phyloP scores from a whole-genome alignment of 1,140 invertebrate species.

The Globodera rostochiensis region DNA sequence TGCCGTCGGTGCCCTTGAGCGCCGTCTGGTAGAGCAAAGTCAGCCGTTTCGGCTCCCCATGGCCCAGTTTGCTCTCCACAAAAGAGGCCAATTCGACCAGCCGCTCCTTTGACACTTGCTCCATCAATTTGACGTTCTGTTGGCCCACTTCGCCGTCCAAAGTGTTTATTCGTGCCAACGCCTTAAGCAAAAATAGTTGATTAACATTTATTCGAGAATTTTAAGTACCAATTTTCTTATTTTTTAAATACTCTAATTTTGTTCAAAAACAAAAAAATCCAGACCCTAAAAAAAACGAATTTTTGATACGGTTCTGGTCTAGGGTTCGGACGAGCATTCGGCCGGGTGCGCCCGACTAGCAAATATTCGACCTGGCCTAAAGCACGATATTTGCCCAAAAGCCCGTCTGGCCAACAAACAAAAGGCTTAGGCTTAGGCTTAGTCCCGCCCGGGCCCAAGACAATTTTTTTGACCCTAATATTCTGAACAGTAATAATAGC shows the following conservation, averaged over 20 bases:
- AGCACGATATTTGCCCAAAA: too few species aligned
- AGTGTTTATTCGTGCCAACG: neutral
- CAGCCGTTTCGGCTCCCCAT: neutral
- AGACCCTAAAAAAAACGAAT: too few species aligned
- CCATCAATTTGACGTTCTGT: neutral
- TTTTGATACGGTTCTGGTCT: too few species aligned
- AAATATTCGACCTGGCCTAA: too few species aligned
- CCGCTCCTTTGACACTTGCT: neutral
- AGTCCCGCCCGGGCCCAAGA: neutral
- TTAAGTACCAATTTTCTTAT: neutral
- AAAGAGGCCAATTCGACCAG: neutral
- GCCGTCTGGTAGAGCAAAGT: neutral
- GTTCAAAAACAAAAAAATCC: too few species aligned
- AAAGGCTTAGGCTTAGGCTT: neutral
- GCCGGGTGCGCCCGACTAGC: too few species aligned
- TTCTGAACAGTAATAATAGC: too few species aligned
- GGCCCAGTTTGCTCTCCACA: neutral
- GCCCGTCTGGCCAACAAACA: neutral
- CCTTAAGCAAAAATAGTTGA: neutral
- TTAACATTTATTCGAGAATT: neutral
- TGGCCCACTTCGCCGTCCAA: constrained; percentile 1
- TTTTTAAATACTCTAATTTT: too few species aligned
- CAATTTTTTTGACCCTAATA: too few species aligned
- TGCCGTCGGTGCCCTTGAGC: neutral
- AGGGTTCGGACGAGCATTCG: too few species aligned